Evolutionary conservation across 2,797 vertebrate genomes (phyloP).

Genomic region (Leptodactylus fallax): DNA sequence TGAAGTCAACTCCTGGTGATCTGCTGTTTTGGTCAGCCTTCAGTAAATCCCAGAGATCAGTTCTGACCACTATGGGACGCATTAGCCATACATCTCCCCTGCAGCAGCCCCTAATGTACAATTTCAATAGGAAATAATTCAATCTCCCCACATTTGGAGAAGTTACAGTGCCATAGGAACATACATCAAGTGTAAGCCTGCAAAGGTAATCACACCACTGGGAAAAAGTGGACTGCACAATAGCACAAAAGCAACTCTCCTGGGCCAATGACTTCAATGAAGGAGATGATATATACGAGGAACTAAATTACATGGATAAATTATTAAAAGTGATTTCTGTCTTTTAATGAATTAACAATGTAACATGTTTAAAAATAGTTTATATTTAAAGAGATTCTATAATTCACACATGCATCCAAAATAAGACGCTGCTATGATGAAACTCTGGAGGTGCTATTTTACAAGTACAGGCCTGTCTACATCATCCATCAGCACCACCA

Average conservation of each 20-base stretch:
- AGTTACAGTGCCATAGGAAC: not conserved
- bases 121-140: slow-evolving; percentile 15
- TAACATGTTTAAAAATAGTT: slow-evolving; percentile 10
- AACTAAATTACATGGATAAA: slow-evolving; percentile 33
- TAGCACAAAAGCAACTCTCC: slow-evolving; percentile 30
- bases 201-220: slow-evolving; percentile 31
- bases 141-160: not conserved
- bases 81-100: not conserved
- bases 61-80: not conserved
- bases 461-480: not conserved
- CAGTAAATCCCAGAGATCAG: not conserved
- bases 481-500: slow-evolving; percentile 14
- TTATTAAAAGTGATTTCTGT: slow-evolving; percentile 8
- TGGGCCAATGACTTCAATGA: slow-evolving; percentile 2
- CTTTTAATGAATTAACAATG: slow-evolving; percentile 4
- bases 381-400: not conserved
- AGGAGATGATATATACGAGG: slow-evolving; percentile 10
- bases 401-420: slow-evolving; percentile 15
- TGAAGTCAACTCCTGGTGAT: not conserved
- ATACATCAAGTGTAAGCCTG: slow-evolving; percentile 30
- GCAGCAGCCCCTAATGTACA: not conserved
- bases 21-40: not conserved
- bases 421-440: not conserved
- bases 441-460: not conserved
- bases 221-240: slow-evolving; percentile 14